Base-by-base conservation (phyloP, 2,888 invertebrate genomes). In the Salticus scenicus region DNA sequence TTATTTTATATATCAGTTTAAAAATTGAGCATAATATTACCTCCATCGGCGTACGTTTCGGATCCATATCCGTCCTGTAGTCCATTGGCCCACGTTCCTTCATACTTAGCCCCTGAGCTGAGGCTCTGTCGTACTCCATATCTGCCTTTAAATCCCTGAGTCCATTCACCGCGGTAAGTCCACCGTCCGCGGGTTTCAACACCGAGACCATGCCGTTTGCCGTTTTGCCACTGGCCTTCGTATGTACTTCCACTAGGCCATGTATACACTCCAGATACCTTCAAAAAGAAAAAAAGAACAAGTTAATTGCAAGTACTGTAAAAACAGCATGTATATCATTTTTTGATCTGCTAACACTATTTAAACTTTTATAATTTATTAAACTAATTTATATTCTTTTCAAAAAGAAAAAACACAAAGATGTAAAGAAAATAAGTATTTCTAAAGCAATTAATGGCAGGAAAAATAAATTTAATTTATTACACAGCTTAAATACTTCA, bases 161-260 rank as follows among this genome's bases (percentile, higher is more conserved):
- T 98, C 98, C 98, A 99, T 93, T 98, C 98, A 88, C 98, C 98
- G 88, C 97, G 94, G 93, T 99, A 99, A 89, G 98, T 93, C 97
- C 99, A 99, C 82, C 98, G 94, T 66, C 98, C 98, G 88, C 99
- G 94, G 88, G 96, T 96, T 92, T 99, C 99, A 91, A 98, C 96
- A 87, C 99, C 99, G 90, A 99, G 93, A 12, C 99, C 99, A 92
- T 99, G 99, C 75, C 99, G 94, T 92, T 98, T 98, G 88, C 99
- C 99, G 92, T 98, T 99, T 92, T 98, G 99, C 99, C 99, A 99
- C 92, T 99, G 98, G 87, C 99, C 99, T 92, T 98, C 97, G 93
- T 95, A 98, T 89, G 96, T 95, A 91, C 98, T 98, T 76, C 98
- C 98, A 92, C 97, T 97, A 91, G 98, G 98, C 97, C 97, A 97